Evolutionary conservation across 2,888 invertebrate genomes (phyloP), one percentile per base, ranked within the genome.

Genomic region (Leuctra nigra): DNA sequence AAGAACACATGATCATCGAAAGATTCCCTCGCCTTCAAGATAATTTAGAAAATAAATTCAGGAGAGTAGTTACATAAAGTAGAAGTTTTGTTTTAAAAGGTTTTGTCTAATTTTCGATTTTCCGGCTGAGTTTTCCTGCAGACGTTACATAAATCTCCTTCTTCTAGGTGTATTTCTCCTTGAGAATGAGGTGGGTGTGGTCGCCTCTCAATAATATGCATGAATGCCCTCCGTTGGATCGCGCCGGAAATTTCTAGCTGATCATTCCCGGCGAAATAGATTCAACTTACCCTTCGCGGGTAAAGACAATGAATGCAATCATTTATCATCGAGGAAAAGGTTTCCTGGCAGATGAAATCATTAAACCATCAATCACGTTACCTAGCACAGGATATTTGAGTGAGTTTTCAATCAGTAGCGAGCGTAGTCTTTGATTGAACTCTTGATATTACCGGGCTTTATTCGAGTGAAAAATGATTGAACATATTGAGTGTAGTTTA

Each of bases 121-220:
- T 38, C 38, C 38, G 38, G 38, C 4, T n/a, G 38, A 38, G 9
- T 38, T 38, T 38, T 38, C n/a, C 14, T 14, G 14, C 7, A 7
- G 9, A 4, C 4, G 14, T 4, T n/a, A 7, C 4, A n/a, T 38
- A 38, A 38, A 14, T 38, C 38, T 38, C 14, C n/a, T 7, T 38
- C 38, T 41, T 41, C 20, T 41, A 14, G 16, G 18, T 18, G 2
- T 16, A 41, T 41, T 41, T 41, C 11, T 18, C 41, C 18, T 6
- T 16, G 41, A 20, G 7, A 6, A 41, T 6, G 41, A 16, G 4
- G 18, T 41, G 41, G 41, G 41, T 18, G 41, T 41, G 41, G 41
- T 20, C 41, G 18, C 41, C 13, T 18, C 18, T 41, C 41, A 18
- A 41, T 41, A 41, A 16, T 41, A 41, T 41, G 41, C 41, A 41